Conservation (phyloP, 2,113 vertebrate species). For the Pontoporia blainvillei region DNA sequence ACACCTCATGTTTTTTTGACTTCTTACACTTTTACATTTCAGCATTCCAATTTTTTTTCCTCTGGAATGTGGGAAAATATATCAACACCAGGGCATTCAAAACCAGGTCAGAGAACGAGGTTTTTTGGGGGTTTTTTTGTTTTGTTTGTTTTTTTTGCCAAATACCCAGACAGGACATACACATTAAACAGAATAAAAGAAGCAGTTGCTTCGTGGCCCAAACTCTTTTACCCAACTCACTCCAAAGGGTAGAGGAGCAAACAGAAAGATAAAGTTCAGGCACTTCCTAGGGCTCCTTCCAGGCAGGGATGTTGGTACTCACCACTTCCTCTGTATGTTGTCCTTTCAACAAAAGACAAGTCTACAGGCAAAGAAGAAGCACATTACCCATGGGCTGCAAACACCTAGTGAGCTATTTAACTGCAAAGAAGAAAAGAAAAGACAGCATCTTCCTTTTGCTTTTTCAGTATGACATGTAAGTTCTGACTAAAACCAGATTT, state of each 20-base stretch:
- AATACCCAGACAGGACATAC: not conserved
- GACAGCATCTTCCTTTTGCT: not conserved
- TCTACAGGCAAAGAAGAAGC: not conserved
- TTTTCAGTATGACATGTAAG: not conserved
- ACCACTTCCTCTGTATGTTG: not conserved
- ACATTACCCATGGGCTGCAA: not conserved
- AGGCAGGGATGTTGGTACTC: not conserved
- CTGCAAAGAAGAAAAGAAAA: not conserved
- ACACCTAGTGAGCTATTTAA: not conserved
- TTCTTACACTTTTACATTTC: not conserved
- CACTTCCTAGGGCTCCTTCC: not conserved
- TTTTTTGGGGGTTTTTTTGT: not conserved
- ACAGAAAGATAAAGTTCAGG: not conserved
- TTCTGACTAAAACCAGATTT: slow-evolving; percentile 4
- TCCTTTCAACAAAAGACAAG: not conserved
- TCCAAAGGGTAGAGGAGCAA: not conserved
- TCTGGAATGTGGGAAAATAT: not conserved
- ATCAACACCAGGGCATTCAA: not conserved
- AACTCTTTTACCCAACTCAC: not conserved
- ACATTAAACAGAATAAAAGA: not conserved
- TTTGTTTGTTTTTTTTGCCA: not conserved
- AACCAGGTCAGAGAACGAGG: not conserved
- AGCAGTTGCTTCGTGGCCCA: not conserved
- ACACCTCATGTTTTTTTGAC: not conserved
- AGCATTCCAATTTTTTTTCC: not conserved